Evolutionary conservation across 2,888 invertebrate species (phyloP).

Genomic region (Tetragonula carbonaria): DNA sequence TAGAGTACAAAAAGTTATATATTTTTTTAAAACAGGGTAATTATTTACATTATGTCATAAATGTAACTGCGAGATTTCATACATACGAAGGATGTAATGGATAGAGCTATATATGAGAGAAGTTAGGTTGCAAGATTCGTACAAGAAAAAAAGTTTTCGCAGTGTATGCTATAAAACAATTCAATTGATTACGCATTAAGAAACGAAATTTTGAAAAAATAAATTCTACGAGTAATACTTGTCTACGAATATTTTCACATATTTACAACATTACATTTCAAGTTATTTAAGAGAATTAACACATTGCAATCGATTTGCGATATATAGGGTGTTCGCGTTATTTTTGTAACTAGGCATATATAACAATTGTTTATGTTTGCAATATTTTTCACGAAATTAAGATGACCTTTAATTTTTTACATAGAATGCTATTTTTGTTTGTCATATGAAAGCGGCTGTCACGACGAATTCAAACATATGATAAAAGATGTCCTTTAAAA

Average conservation of each 20-base stretch:
- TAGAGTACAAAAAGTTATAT: constrained; percentile 61
- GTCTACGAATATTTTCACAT: constrained; percentile 15
- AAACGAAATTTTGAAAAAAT: constrained; percentile 19
- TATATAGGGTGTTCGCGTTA: too few species aligned
- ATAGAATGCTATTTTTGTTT: too few species aligned
- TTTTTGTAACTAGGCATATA: too few species aligned
- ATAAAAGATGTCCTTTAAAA: too few species aligned
- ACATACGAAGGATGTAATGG: constrained; percentile 8
- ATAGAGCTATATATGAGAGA: neutral
- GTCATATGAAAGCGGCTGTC: too few species aligned
- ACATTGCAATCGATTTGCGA: neutral
- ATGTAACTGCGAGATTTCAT: neutral
- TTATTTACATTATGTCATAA: constrained; percentile 58
- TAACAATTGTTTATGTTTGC: too few species aligned
- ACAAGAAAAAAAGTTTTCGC: neutral
- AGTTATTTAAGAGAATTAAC: neutral
- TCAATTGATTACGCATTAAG: constrained; percentile 16
- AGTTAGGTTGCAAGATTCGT: constrained; percentile 7
- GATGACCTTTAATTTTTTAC: too few species aligned
- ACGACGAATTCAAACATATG: too few species aligned
- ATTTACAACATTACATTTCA: constrained; percentile 30
- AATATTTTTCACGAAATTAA: too few species aligned
- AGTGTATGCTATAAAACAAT: constrained; percentile 1
- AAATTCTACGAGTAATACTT: constrained; percentile 27
- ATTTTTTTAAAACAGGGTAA: constrained; percentile 44